Evolutionary conservation across 2,888 invertebrate species (phyloP).

Genomic region (Lucinisca nassula): DNA sequence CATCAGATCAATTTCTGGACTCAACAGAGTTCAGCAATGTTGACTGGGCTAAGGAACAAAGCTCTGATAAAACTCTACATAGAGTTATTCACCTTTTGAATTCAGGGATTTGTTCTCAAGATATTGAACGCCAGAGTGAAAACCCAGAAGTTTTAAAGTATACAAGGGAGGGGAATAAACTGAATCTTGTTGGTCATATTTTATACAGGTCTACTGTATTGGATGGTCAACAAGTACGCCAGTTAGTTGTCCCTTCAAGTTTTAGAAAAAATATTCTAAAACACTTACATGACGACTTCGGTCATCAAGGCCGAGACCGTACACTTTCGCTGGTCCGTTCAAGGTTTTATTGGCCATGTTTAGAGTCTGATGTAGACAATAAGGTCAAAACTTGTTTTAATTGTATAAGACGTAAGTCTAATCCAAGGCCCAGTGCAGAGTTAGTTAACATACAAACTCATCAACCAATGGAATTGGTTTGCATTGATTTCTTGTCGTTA

Average conservation of each 20-base stretch:
- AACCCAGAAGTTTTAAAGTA: not conserved
- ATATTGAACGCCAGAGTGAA: not conserved
- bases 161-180: not conserved
- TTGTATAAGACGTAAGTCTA: not conserved
- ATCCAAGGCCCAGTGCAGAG: not conserved
- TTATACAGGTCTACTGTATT: not conserved
- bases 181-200: not conserved
- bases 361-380: not conserved
- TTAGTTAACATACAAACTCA: not conserved
- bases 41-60: not conserved
- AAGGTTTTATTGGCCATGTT: slow-evolving; percentile 17
- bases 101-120: not conserved
- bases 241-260: not conserved
- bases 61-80: not conserved
- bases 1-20: not conserved
- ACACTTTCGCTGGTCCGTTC: not conserved
- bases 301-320: slow-evolving; percentile 16
- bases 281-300: slow-evolving; percentile 8
- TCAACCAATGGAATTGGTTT: slow-evolving; percentile 4
- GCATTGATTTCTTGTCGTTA: slow-evolving; percentile 10
- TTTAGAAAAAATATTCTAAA: not conserved
- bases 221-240: not conserved
- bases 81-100: not conserved
- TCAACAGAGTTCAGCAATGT: not conserved
- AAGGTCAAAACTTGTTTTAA: not conserved